Conservation (phyloP, 2,888 invertebrate species). For the Amphipoea oculea region DNA sequence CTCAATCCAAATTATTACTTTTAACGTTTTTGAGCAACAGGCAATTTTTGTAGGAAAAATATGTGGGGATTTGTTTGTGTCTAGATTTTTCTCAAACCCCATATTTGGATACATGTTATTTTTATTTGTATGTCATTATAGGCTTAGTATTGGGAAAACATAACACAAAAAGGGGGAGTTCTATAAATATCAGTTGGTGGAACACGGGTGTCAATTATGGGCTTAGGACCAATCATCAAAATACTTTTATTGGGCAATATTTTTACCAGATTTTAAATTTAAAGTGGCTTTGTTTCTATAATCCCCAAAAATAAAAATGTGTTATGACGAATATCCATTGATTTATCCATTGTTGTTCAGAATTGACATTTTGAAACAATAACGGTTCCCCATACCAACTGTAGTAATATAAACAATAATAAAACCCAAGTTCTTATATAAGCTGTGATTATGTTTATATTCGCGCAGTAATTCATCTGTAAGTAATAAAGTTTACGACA, state of each 20-base stretch:
- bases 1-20: not conserved
- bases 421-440: conserved; percentile 41
- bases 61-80: not conserved
- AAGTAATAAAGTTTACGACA: conserved; percentile 73
- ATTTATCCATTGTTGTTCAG: not conserved
- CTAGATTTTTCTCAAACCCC: not conserved
- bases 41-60: not conserved
- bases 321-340: not conserved
- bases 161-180: not conserved
- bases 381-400: not conserved
- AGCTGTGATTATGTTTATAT: conserved; percentile 59
- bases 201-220: not conserved
- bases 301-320: not conserved
- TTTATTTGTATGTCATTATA: not conserved
- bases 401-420: conserved; percentile 47
- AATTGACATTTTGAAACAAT: conserved; percentile 12
- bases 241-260: not conserved
- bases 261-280: not conserved
- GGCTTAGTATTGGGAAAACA: not conserved
- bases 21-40: not conserved
- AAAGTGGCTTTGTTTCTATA: not conserved
- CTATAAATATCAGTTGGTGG: not conserved
- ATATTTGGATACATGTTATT: not conserved
- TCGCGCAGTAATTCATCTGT: conserved; percentile 53
- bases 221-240: not conserved